Evolutionary conservation across 2,797 vertebrate genomes (phyloP), one percentile per base, ranked within the genome.

Genomic region (Tapirus indicus): DNA sequence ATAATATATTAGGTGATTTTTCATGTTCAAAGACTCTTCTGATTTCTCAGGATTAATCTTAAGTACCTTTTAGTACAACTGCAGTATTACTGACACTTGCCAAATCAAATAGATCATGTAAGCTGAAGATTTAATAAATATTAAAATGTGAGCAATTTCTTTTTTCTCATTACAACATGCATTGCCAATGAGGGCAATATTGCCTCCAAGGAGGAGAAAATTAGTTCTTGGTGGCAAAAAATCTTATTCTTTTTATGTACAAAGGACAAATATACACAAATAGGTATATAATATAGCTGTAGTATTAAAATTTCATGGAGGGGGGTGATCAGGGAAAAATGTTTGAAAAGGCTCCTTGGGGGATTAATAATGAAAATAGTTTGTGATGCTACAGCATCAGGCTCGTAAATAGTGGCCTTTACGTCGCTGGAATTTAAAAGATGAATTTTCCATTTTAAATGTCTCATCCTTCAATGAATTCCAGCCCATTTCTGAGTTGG

Each of bases 41-140:
- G 74, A 97, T 35, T 90, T 91, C 41, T 93, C 64, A 72, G 94
- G 87, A 96, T 94, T 95, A 94, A 78, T 82, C 78, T 75, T 91
- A 95, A 94, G 74, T 90, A 80, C 74, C 78, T 89, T 97, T 96
- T 75, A 89, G 74, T 69, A 71, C 64, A 93, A 93, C 44, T 66
- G 10, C 97, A 95, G 38, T 86, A 91, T 93, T 47, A 88, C n/a
- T 66, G n/a, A 49, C 56, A 69, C 69, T 87, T 96, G 56, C 68
- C 74, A 97, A 92, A 74, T 89, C 71, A 94, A 96, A 97, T 13
- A 83, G 74, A 82, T 12, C 64, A 52, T 18, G 49, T 17, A 68
- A 96, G 52, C 64, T 62, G 91, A 66, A 93, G 74, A 86, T 66
- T 94, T 94, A 74, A 68, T 82, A 98, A 95, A 94, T 77, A 91